These are phyloP conservation scores for Spodoptera exigua DNA, from an alignment of 2,888 invertebrate species.

Conservation along the genomic window DNA sequence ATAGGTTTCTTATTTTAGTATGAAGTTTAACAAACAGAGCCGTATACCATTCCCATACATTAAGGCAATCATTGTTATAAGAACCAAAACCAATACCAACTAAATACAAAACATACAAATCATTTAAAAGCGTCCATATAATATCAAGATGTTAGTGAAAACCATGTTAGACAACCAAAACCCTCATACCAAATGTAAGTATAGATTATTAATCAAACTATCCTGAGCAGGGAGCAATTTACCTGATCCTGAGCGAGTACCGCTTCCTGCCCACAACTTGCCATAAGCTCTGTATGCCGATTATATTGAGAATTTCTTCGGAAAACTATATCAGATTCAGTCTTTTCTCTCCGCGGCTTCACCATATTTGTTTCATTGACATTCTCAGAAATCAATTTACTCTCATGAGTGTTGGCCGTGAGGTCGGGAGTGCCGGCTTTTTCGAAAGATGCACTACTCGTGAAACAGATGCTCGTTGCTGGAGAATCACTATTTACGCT, in stretches of 20 bases:
- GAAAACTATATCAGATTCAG: conserved; percentile 95
- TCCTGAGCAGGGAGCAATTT: conserved; percentile 85
- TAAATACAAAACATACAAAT: conserved; percentile 65
- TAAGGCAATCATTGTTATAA: conserved; percentile 58
- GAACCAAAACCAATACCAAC: conserved; percentile 73
- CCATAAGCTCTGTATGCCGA: conserved; percentile 81
- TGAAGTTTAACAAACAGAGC: conserved; percentile 57
- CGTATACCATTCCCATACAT: conserved; percentile 73
- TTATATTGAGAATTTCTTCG: conserved; percentile 88
- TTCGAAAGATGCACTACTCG: conserved; percentile 77
- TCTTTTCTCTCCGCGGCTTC: conserved; percentile 95
- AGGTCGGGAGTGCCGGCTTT: conserved; percentile 80
- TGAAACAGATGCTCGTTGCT: conserved; percentile 80
- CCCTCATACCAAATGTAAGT: conserved; percentile 85
- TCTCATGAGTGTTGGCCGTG: conserved; percentile 77
- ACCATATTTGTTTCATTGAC: conserved; percentile 78
- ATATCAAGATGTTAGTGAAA: conserved; percentile 72
- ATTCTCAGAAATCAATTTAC: conserved; percentile 61
- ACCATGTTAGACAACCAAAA: conserved; percentile 80
- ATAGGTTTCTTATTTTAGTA: conserved; percentile 39
- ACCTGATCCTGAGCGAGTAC: conserved; percentile 88
- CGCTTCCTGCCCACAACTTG: conserved; percentile 87
- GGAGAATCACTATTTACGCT: conserved; percentile 84
- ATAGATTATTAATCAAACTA: conserved; percentile 81
- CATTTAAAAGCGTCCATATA: conserved; percentile 69